A percentile compares a stretch with the other conserved stretches of the same genome.
phyloP scores from a whole-genome alignment of 2,888 invertebrate genomes.

The Athripsodes cinereus region DNA sequence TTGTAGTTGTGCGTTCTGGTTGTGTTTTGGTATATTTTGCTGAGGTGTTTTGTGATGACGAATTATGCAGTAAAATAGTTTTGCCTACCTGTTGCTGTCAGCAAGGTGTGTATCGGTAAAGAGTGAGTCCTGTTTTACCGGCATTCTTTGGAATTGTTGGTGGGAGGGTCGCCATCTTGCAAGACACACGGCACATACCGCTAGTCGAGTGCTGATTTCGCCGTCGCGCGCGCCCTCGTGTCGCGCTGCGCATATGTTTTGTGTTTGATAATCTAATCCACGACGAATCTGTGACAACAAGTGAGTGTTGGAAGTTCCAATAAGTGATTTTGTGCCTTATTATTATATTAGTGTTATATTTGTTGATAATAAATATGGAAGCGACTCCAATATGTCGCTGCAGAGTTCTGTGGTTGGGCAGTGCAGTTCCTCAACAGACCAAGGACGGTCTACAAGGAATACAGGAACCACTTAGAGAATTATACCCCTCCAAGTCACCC shows the following conservation, averaged over 20 bases:
- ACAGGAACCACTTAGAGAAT: slow-evolving; percentile 91
- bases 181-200: slow-evolving; percentile 11
- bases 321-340: not conserved
- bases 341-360: not conserved
- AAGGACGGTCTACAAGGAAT: slow-evolving; percentile 97
- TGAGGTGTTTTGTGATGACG: too few species aligned
- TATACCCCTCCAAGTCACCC: slow-evolving; percentile 88
- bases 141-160: not conserved
- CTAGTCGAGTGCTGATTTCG: not conserved
- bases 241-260: slow-evolving; percentile 6
- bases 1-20: too few species aligned
- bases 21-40: too few species aligned
- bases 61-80: too few species aligned
- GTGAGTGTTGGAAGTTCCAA: not conserved
- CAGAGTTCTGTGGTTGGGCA: slow-evolving; percentile 93
- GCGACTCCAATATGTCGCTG: slow-evolving; percentile 95
- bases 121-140: slow-evolving; percentile 11
- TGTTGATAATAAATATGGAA: slow-evolving; percentile 41
- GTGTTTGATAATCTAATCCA: too few species aligned
- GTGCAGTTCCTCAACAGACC: slow-evolving; percentile 93
- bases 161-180: slow-evolving; percentile 23
- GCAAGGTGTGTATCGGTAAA: slow-evolving; percentile 11
- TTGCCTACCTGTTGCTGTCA: not conserved
- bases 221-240: slow-evolving; percentile 8
- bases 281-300: not conserved